Conservation (phyloP, 2,888 invertebrate genomes). For the Trimorus sp. region DNA sequence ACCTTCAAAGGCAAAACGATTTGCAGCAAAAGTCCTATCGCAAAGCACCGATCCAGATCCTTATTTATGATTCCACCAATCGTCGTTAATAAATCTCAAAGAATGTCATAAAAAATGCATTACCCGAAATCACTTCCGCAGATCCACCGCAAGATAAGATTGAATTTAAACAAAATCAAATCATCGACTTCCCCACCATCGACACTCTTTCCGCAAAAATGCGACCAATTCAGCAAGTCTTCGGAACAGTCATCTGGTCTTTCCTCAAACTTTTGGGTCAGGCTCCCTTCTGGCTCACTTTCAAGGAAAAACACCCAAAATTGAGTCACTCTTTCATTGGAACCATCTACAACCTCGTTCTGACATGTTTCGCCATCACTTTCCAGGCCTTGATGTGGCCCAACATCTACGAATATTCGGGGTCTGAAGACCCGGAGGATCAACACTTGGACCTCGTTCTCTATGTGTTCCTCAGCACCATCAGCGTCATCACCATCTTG, state of each 20-base stretch:
- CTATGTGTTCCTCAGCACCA: slow-evolving; percentile 10
- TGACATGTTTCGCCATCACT: not conserved
- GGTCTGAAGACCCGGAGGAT: not conserved
- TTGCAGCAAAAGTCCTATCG: too few species aligned
- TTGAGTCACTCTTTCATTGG: not conserved
- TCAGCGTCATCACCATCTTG: slow-evolving; percentile 9
- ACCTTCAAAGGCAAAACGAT: too few species aligned
- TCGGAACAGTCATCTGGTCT: not conserved
- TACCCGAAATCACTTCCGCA: too few species aligned
- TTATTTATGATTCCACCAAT: too few species aligned
- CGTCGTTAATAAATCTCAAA: too few species aligned
- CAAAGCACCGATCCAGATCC: too few species aligned
- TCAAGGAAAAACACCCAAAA: not conserved
- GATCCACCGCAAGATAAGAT: too few species aligned
- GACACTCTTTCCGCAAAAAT: too few species aligned
- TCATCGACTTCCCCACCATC: too few species aligned
- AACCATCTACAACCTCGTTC: slow-evolving; percentile 17
- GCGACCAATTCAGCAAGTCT: not conserved
- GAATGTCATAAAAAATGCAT: too few species aligned
- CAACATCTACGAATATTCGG: not conserved
- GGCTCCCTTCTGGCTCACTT: slow-evolving; percentile 5
- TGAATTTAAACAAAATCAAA: too few species aligned
- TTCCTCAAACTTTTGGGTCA: not conserved
- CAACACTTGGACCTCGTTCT: slow-evolving; percentile 3
- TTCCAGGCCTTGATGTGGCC: not conserved